Percentiles rank a stretch among this genome's conserved stretches.
phyloP scores from a whole-genome alignment of 2,797 vertebrate genomes.

The Eulemur albifrons region DNA sequence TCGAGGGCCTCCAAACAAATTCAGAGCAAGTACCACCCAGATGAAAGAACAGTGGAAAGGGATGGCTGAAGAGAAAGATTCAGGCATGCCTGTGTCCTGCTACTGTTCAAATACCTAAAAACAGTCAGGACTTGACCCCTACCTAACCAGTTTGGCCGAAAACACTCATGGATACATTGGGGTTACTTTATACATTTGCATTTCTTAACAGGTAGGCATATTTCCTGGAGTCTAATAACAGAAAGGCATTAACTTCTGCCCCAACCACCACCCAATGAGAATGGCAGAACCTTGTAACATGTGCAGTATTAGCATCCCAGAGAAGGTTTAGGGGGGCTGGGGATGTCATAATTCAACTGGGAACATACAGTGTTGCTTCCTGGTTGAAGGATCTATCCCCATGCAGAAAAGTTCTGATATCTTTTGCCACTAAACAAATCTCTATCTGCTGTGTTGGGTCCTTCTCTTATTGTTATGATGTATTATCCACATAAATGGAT shows the following conservation, averaged over 20 bases:
- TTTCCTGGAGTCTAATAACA: not conserved
- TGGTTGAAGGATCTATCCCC: not conserved
- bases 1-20: not conserved
- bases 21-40: not conserved
- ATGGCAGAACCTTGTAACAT: not conserved
- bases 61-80: not conserved
- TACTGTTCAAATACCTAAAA: not conserved
- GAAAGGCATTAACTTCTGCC: not conserved
- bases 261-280: not conserved
- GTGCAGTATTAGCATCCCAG: rapidly evolving
- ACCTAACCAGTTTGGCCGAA: not conserved
- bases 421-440: not conserved
- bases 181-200: not conserved
- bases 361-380: not conserved
- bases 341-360: not conserved
- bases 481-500: not conserved
- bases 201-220: not conserved
- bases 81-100: not conserved
- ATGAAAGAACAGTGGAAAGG: not conserved
- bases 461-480: not conserved
- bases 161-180: not conserved
- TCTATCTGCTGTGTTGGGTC: not conserved
- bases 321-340: not conserved
- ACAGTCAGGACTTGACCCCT: not conserved
- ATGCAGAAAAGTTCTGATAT: not conserved